Base-by-base conservation (phyloP, 2,113 vertebrate genomes). In the Sphyrna mokarran region DNA sequence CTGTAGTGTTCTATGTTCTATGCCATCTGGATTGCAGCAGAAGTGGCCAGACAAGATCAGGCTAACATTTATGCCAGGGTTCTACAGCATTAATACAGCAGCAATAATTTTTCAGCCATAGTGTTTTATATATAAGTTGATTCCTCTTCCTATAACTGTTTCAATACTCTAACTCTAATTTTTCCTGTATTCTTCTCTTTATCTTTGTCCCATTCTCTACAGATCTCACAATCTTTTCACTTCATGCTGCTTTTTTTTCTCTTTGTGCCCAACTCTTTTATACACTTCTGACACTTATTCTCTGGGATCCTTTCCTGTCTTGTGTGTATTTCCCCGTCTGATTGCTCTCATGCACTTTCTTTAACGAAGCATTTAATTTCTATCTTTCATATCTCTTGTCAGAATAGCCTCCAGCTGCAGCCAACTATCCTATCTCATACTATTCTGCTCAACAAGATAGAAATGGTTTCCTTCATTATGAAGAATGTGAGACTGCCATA, bases 311-410 rank as follows among this genome's bases (percentile, higher is more conserved):
- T 90, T 90, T 33, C 87, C 87, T 3, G 10, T 61, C 54, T 58
- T 90, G 29, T 58, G 48, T 58, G 29, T 33, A 33, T 89, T 26
- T 61, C 87, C 26, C 54, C 61, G 20, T 16, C 87, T 87, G 85
- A 87, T 54, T 87, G 85, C 80, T 37, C 5, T 87, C 20, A 13
- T 22, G 23, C 23, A 63, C 58, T 58, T 90, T 90, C 54, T 33
- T 63, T 33, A 90, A 90, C 29, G 87, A 90, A 61, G 54, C 48
- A 90, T 61, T 90, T 90, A 90, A 58, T 90, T 90, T 90, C 87
- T 61, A 90, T n/a, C 26, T n/a, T 16, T 90, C 14, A 90, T 14
- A 20, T 87, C 54, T 61, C 13, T 14, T 90, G 54, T 87, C 43
- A 87, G 18, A 89, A 89, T 58, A 58, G 26, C 54, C 87, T 61